Conservation (phyloP, 1,140 invertebrate species). For the Drosophila subobscura region DNA sequence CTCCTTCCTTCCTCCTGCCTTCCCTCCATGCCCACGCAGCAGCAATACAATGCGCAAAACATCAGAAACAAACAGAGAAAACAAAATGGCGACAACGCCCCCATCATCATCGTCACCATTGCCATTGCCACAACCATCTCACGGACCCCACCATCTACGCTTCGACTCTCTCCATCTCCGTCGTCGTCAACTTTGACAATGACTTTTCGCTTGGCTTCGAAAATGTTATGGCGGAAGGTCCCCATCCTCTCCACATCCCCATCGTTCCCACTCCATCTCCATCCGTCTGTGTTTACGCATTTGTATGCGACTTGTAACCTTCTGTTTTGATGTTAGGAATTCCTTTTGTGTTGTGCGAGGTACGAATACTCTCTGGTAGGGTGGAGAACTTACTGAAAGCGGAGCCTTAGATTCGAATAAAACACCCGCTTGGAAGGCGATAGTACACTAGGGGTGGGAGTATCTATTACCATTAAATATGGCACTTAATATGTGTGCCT, state of each 20-base stretch:
- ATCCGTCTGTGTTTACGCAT: conserved; percentile 50
- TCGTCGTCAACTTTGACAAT: conserved; percentile 71
- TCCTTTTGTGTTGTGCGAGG: conserved; percentile 16
- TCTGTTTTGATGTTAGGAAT: conserved; percentile 19
- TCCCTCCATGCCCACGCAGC: neutral
- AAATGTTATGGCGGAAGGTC: conserved; percentile 55
- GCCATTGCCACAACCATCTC: conserved; percentile 1
- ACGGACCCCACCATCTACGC: neutral
- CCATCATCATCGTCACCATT: conserved; percentile 50
- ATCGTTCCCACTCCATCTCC: no score
- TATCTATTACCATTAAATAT: no score
- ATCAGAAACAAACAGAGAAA: conserved; percentile 53
- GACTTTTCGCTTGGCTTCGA: conserved; percentile 72
- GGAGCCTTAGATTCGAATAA: no score
- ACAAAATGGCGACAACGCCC: conserved; percentile 71
- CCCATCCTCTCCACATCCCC: conserved; percentile 7
- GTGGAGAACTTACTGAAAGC: neutral
- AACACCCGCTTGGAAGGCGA: no score
- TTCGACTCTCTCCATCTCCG: neutral
- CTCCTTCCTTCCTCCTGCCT: conserved; percentile 3
- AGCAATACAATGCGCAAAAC: conserved; percentile 67
- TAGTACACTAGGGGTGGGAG: no score
- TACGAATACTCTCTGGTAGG: conserved; percentile 21
- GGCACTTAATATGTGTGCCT: no score
- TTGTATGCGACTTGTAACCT: conserved; percentile 35